Evolutionary conservation across 2,888 invertebrate genomes (phyloP), one percentile per base, ranked within the genome.

Genomic region (Ectemnius lituratus): DNA sequence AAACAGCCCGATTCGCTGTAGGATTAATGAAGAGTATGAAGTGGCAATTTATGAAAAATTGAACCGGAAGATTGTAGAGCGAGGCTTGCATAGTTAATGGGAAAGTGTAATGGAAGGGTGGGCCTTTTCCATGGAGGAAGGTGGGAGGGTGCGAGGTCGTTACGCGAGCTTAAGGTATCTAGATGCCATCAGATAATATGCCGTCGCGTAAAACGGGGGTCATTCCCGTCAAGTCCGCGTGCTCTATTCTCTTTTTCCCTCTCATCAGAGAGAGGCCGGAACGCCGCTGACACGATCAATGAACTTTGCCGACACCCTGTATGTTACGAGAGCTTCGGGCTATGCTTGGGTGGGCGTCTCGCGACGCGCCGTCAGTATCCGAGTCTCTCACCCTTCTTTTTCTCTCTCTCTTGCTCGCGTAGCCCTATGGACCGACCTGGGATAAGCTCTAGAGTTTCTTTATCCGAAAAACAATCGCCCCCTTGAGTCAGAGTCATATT

Each of bases 301-400:
- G 75, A 58, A 76, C 76, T 79, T 73, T 72, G 76, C 37, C 65
- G 73, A 79, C 75, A 82, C 75, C 75, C 75, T 62, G 68, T 82
- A 75, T 73, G 72, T 61, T 60, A 47, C 57, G 62, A 59, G 59
- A 61, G 74, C 82, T 75, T 16, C 23, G 62, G 80, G 78, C 76
- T 63, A 81, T 67, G 74, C 75, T 75, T 82, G 77, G 83, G 82
- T 81, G 81, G 83, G 81, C 80, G 76, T 76, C 76, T 78, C 66
- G 62, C 70, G 75, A 74, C 67, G 72, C 74, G 70, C 63, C 62
- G 47, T 45, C 73, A 65, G 62, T 52, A 45, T 61, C 70, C 37
- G 47, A 27, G 47, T 13, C 52, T 16, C 52, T 16, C 14, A 47
- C 67, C 68, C 62, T 49, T 59, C 70, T 14, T 18, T 58, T 56